Percentiles rank a stretch among this genome's conserved stretches.
These are phyloP conservation scores for Cherax destructor DNA, from an alignment of 1,140 invertebrate genomes.

Conservation along the genomic window DNA sequence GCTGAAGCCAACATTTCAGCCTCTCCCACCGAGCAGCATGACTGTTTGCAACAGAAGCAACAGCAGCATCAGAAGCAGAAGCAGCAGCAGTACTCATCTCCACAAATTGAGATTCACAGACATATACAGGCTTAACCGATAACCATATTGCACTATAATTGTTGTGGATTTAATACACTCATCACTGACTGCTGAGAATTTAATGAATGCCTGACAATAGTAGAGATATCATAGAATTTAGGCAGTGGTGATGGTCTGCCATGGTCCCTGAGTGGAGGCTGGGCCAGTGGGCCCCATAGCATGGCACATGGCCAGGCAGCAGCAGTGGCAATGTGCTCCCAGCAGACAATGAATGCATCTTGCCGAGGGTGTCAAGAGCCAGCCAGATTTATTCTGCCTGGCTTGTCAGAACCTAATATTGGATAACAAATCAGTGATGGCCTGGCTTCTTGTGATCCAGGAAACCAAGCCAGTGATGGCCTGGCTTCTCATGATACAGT, in stretches of 20 bases:
- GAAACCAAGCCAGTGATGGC: no score
- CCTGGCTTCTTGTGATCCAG: no score
- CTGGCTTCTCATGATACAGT: neutral
- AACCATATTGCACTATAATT: neutral
- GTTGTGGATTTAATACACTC: neutral
- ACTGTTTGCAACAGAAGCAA: neutral
- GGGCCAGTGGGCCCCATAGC: no score
- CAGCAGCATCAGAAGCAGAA: neutral
- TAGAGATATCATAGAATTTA: neutral
- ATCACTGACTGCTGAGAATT: neutral
- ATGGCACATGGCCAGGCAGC: neutral
- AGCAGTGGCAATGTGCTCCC: no score
- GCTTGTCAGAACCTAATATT: no score
- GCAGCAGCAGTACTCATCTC: neutral
- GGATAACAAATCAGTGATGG: neutral
- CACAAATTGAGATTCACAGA: conserved; percentile 7
- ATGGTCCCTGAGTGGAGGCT: neutral
- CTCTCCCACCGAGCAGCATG: conserved; percentile 13
- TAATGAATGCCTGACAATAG: neutral
- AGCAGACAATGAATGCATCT: no score
- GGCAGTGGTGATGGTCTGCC: neutral
- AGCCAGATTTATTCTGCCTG: no score
- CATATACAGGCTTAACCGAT: neutral
- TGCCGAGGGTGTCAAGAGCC: no score
- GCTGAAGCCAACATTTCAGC: conserved; percentile 1